Conservation (phyloP, 2,888 invertebrate species). For the Trachelus stipa region DNA sequence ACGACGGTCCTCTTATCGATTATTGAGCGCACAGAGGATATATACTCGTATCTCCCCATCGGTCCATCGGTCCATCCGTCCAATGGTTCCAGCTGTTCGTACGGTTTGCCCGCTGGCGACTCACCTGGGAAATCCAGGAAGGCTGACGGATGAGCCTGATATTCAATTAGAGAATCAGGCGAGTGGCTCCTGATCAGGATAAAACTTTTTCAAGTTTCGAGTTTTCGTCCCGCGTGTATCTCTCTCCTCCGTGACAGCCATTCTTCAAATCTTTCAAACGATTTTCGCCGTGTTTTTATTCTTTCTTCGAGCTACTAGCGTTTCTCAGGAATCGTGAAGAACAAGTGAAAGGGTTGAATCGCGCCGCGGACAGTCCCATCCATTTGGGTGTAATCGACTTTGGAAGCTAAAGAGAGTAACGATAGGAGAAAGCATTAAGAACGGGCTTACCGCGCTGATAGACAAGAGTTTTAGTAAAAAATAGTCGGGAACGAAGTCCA, state of each 20-base stretch:
- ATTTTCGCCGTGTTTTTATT: too few species aligned
- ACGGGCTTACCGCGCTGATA: neutral
- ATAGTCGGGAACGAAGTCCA: too few species aligned
- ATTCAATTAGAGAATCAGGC: slow-evolving; percentile 40
- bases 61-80: slow-evolving; percentile 4
- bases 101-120: neutral
- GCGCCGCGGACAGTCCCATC: slow-evolving; percentile 46
- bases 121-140: slow-evolving; percentile 47
- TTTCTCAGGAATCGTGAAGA: slow-evolving; percentile 17
- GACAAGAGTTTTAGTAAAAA: too few species aligned
- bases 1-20: slow-evolving; percentile 51
- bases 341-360: slow-evolving; percentile 30
- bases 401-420: slow-evolving; percentile 40
- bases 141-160: slow-evolving; percentile 39
- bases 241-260: too few species aligned
- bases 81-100: slow-evolving; percentile 14
- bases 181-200: too few species aligned
- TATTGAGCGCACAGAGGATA: slow-evolving; percentile 43
- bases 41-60: slow-evolving; percentile 6
- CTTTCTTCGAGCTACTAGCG: neutral
- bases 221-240: too few species aligned
- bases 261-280: too few species aligned
- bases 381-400: slow-evolving; percentile 32
- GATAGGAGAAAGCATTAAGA: neutral
- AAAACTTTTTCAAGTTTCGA: too few species aligned